Conservation (phyloP, 2,113 vertebrate species). For the Hydrochoerus hydrochaeris region DNA sequence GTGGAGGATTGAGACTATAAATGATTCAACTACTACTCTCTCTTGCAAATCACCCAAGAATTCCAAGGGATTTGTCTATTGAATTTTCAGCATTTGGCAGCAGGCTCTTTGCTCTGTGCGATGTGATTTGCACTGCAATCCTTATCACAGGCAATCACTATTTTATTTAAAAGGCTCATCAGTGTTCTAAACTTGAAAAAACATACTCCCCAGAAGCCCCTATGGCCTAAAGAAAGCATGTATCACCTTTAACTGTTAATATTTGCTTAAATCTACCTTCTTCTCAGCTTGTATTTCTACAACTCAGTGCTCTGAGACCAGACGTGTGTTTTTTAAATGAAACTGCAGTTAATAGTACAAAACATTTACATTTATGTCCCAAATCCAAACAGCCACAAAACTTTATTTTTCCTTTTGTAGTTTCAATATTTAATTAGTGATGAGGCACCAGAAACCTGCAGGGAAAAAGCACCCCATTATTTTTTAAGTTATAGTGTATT, state of each 20-base stretch:
- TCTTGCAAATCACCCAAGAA: not conserved
- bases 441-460: conserved; percentile 63
- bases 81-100: conserved; percentile 53
- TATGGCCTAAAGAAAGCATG: not conserved
- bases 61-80: not conserved
- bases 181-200: conserved; percentile 32
- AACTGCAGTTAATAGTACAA: conserved; percentile 44
- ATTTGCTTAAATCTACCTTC: conserved; percentile 3
- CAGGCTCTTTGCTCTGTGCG: not conserved
- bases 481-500: conserved; percentile 81
- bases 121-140: not conserved
- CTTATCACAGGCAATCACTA: not conserved
- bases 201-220: not conserved
- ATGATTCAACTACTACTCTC: conserved; percentile 36
- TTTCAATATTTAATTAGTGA: conserved; percentile 79
- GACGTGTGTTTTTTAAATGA: conserved; percentile 47
- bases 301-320: not conserved
- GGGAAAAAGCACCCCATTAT: conserved; percentile 75
- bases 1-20: conserved; percentile 1
- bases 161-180: conserved; percentile 38
- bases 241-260: not conserved
- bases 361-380: conserved; percentile 74
- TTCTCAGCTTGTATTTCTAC: not conserved
- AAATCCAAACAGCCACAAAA: conserved; percentile 64
- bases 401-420: conserved; percentile 55